phyloP scores from a whole-genome alignment of 2,888 invertebrate genomes.

The Ectropis crepuscularia region DNA sequence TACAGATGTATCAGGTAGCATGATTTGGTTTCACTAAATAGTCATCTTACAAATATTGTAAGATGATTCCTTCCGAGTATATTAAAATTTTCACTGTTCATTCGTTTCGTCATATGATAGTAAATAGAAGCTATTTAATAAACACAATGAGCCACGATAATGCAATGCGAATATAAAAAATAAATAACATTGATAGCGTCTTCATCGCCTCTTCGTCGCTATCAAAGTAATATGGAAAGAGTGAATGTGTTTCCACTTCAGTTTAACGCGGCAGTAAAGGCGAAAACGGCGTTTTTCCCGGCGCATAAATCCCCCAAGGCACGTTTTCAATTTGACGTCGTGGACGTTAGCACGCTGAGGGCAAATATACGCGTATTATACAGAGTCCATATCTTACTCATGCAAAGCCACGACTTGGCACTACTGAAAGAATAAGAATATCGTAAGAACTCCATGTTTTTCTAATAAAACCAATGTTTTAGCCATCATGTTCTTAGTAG shows the following conservation, averaged over 20 bases:
- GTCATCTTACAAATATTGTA: too few relatives aligned
- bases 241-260: constrained; percentile 34
- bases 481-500: too few relatives aligned
- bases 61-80: too few relatives aligned
- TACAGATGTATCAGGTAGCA: too few relatives aligned
- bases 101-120: too few relatives aligned
- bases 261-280: constrained; percentile 35
- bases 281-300: constrained; percentile 37
- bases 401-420: neutral
- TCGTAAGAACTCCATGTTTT: too few relatives aligned
- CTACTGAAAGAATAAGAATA: neutral
- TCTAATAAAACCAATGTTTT: too few relatives aligned
- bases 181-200: constrained; percentile 13
- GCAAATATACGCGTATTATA: constrained; percentile 27
- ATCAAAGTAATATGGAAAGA: constrained; percentile 27
- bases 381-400: constrained; percentile 3
- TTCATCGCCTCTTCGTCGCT: constrained; percentile 20
- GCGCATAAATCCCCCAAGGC: constrained; percentile 33
- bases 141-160: neutral
- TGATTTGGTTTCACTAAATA: too few relatives aligned
- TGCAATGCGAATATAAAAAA: constrained; percentile 6
- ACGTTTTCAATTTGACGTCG: constrained; percentile 41
- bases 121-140: neutral
- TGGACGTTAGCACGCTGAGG: constrained; percentile 31
- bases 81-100: too few relatives aligned